Percentiles rank a stretch among this genome's conserved stretches.
These are phyloP conservation scores for Vulpes lagopus DNA, from an alignment of 2,113 vertebrate species.

Conservation along the genomic window DNA sequence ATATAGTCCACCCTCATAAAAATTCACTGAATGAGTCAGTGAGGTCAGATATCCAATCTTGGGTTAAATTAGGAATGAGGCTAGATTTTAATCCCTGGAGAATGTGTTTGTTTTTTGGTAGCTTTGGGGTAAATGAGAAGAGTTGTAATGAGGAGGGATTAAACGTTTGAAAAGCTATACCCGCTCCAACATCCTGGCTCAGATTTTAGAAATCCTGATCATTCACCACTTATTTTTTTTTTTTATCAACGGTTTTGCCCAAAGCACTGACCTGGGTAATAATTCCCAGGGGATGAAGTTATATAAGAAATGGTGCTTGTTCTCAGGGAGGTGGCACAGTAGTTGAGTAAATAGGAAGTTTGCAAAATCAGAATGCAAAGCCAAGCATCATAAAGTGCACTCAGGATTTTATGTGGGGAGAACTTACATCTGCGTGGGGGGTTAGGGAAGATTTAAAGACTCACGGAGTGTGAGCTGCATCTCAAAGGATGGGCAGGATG, in stretches of 20 bases:
- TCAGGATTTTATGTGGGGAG: not conserved
- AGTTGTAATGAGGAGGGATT: rapidly evolving
- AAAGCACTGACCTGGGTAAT: not conserved
- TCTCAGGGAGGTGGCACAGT: not conserved
- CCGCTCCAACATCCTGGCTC: not conserved
- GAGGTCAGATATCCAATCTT: not conserved
- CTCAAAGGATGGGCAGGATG: not conserved
- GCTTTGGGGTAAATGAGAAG: not conserved
- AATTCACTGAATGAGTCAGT: not conserved
- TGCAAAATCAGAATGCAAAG: not conserved
- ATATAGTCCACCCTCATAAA: not conserved
- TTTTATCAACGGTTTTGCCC: not conserved
- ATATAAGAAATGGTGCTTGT: not conserved
- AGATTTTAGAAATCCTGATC: not conserved
- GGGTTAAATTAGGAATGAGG: not conserved
- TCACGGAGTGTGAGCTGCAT: not conserved
- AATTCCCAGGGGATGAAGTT: not conserved
- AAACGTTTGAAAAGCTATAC: not conserved
- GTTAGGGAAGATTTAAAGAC: not conserved
- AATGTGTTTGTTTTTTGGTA: not conserved
- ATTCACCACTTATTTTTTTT: not conserved
- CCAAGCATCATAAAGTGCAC: not conserved
- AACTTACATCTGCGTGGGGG: not conserved
- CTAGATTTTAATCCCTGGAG: not conserved
- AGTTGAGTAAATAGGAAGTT: slow-evolving; percentile 11